These are phyloP conservation scores for Oreochromis aureus DNA, from an alignment of 2,113 vertebrate genomes.

Conservation along the genomic window DNA sequence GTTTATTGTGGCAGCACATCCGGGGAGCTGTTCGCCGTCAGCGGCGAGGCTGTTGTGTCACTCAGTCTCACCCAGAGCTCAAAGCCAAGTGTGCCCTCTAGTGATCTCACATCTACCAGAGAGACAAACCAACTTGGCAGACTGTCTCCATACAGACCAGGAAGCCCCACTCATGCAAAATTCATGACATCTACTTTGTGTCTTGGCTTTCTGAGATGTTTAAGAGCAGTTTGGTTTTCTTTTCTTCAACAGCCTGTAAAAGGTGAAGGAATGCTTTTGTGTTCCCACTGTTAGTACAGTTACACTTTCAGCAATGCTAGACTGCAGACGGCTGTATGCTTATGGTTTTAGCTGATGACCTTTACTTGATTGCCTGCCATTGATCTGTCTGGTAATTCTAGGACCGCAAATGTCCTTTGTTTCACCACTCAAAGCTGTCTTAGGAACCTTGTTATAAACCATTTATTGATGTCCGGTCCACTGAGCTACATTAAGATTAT, in stretches of 20 bases:
- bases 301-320: neutral
- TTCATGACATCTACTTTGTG: slow-evolving; percentile 49
- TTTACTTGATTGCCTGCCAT: neutral
- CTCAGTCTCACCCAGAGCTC: neutral
- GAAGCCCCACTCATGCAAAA: slow-evolving; percentile 26
- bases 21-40: neutral
- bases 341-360: neutral
- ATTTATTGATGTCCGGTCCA: neutral
- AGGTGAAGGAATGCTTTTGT: neutral
- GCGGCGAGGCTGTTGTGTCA: neutral
- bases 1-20: slow-evolving; percentile 25
- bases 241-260: neutral
- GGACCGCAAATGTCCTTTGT: neutral
- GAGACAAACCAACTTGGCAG: neutral
- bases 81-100: slow-evolving; percentile 14
- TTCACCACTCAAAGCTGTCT: neutral
- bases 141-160: slow-evolving; percentile 10
- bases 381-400: neutral
- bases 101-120: neutral
- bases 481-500: neutral
- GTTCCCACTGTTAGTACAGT: neutral
- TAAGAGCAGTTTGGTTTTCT: neutral
- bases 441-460: neutral
- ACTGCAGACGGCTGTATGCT: neutral
- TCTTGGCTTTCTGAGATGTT: neutral